Conservation (phyloP, 2,797 vertebrate genomes). For the Ibycter americanus region DNA sequence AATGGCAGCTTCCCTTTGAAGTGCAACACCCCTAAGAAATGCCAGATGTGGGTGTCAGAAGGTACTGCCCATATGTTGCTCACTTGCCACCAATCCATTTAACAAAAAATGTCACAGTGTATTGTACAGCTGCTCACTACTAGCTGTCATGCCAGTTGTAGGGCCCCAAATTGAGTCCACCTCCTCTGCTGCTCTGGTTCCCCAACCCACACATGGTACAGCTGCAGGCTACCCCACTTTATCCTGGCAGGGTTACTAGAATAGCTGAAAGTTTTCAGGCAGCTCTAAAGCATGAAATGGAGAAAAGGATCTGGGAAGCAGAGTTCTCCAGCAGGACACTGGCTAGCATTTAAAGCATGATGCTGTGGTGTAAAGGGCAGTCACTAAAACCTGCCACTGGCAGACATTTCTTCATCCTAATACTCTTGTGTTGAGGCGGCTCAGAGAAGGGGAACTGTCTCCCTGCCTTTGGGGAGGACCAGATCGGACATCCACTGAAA, state of each 20-base stretch:
- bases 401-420: neutral
- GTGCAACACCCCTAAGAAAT: constrained; percentile 12
- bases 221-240: neutral
- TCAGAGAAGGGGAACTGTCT: neutral
- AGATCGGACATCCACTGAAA: neutral
- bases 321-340: neutral
- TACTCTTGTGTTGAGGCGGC: neutral
- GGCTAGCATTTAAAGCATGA: neutral
- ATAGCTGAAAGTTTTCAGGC: neutral
- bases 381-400: neutral
- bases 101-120: neutral
- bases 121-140: constrained; percentile 3
- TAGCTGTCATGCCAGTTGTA: neutral
- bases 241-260: neutral
- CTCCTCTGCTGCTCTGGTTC: neutral
- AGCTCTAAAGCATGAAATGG: neutral
- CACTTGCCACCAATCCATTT: neutral
- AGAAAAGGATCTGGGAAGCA: neutral
- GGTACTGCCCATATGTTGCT: neutral
- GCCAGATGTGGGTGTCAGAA: constrained; percentile 30
- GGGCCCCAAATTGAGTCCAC: neutral
- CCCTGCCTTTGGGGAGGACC: neutral
- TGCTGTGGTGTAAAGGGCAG: neutral
- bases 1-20: neutral
- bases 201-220: neutral